phyloP scores from a whole-genome alignment of 2,113 vertebrate genomes.

The Sitta europaea region DNA sequence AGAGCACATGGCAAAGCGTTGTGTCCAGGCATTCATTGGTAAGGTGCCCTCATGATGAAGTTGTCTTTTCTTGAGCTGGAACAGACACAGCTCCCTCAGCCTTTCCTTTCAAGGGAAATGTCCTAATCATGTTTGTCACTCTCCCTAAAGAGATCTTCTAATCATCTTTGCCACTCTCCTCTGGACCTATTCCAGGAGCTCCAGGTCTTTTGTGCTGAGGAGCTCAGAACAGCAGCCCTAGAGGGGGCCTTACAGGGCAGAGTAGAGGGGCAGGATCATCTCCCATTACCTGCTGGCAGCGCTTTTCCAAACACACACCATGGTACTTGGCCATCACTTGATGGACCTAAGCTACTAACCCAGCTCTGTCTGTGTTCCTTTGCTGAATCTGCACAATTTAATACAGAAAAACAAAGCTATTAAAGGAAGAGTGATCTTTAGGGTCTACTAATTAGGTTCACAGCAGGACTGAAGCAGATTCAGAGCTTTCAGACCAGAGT shows the following conservation, averaged over 20 bases:
- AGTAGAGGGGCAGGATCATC: not conserved
- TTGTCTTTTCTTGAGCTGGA: not conserved
- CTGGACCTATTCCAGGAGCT: not conserved
- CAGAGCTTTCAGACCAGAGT: not conserved
- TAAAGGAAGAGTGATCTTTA: not conserved
- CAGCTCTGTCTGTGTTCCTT: not conserved
- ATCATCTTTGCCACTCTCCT: not conserved
- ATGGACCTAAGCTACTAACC: not conserved
- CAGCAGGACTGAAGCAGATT: not conserved
- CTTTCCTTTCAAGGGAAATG: not conserved
- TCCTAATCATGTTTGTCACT: not conserved
- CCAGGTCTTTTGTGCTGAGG: not conserved
- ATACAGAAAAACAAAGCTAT: not conserved
- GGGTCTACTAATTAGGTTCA: not conserved
- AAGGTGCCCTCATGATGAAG: not conserved
- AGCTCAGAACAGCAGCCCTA: not conserved
- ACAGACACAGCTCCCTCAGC: not conserved
- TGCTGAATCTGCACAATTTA: not conserved
- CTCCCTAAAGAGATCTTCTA: not conserved
- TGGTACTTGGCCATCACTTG: not conserved
- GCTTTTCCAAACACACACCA: not conserved
- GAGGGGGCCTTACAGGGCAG: not conserved
- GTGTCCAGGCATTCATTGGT: not conserved
- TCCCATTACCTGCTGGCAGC: not conserved
- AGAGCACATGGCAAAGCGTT: not conserved